A percentile compares a stretch with the other conserved stretches of the same genome.
These are phyloP conservation scores for Pachyramphus minor DNA, from an alignment of 2,113 vertebrate genomes.

Conservation along the genomic window DNA sequence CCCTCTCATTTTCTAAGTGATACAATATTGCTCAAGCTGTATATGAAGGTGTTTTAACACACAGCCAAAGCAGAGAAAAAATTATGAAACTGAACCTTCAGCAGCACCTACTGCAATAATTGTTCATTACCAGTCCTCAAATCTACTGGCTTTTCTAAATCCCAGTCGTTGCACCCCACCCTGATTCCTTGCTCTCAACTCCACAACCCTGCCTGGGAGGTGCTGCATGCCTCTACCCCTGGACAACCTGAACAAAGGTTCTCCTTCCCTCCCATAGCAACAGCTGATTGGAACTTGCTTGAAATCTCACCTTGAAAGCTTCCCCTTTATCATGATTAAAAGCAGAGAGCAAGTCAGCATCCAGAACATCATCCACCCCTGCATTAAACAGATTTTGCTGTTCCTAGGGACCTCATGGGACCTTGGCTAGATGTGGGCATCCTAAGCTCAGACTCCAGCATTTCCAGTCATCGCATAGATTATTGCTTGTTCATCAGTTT, in stretches of 20 bases:
- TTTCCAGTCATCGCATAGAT: neutral
- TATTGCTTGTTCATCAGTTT: neutral
- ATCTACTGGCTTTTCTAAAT: neutral
- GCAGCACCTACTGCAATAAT: neutral
- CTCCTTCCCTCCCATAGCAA: neutral
- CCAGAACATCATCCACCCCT: neutral
- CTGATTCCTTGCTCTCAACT: neutral
- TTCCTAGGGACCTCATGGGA: neutral
- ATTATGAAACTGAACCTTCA: neutral
- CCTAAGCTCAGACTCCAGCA: neutral
- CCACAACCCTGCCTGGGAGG: neutral
- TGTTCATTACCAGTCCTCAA: neutral
- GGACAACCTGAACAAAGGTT: neutral
- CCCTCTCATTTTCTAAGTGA: neutral
- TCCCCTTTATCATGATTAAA: neutral
- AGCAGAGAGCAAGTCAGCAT: neutral
- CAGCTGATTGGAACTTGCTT: neutral
- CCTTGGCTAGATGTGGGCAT: neutral
- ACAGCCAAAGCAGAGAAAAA: neutral
- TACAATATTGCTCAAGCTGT: neutral
- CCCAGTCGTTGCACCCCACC: neutral
- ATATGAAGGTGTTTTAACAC: neutral
- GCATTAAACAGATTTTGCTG: neutral
- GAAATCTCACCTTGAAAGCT: neutral
- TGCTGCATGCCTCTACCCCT: neutral